Percentiles rank a stretch among this genome's conserved stretches.
phyloP scores from a whole-genome alignment of 2,797 vertebrate genomes.

The Thaleichthys pacificus region DNA sequence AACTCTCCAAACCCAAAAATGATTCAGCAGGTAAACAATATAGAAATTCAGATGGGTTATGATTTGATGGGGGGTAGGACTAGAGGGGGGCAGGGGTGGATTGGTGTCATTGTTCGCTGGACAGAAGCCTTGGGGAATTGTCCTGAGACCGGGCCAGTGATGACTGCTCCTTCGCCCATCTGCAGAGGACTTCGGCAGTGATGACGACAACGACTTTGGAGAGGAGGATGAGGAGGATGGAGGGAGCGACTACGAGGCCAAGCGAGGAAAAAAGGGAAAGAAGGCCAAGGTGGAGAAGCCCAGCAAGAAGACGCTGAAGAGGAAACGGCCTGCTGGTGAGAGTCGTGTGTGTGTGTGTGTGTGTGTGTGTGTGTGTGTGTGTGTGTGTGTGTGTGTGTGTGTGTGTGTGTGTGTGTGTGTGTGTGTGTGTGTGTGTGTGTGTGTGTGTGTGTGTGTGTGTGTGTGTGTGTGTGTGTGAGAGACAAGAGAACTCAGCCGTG shows the following conservation, averaged over 20 bases:
- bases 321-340: conserved; percentile 84
- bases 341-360: conserved; percentile 1
- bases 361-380: background rate
- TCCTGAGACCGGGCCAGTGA: background rate
- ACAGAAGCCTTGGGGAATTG: background rate
- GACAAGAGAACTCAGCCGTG: background rate
- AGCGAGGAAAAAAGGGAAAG: conserved; percentile 86
- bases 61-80: background rate
- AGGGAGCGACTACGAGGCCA: conserved; percentile 87
- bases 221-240: conserved; percentile 83
- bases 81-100: background rate
- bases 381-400: background rate
- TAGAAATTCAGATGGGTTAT: background rate
- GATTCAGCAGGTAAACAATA: conserved; percentile 87
- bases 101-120: background rate
- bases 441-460: conserved; percentile 11
- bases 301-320: conserved; percentile 80
- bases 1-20: conserved; percentile 94
- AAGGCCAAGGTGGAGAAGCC: conserved; percentile 83
- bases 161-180: background rate
- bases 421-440: conserved; percentile 4
- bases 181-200: conserved; percentile 86
- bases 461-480: background rate
- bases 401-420: background rate
- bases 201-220: conserved; percentile 82